Base-by-base conservation (phyloP, 1,140 invertebrate genomes). In the Coelopa frigida region DNA sequence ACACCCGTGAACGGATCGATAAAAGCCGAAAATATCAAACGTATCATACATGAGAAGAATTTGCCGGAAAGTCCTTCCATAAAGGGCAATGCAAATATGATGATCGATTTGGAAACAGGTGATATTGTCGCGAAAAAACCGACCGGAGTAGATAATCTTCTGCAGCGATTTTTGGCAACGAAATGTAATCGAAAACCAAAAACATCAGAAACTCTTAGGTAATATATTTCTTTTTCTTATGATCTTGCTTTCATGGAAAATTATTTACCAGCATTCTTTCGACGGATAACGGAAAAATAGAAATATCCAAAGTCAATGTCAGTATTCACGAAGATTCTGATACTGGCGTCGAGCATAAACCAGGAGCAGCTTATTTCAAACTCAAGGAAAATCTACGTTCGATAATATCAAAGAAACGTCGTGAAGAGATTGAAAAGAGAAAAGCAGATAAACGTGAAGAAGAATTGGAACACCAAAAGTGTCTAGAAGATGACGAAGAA, bases 151-250 rank as follows among this genome's bases (percentile, higher is more conserved):
- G 62, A 72, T 39, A 58, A 68, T 37, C 67, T 82, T 29, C 63
- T 79, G 41, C 57, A 79, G 44, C 65, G 79, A 46, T 77, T 79
- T 54, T 61, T 75, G 14, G 70, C 75, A 41, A 80, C 81, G 39
- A 60, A 68, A 0, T 58, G 62, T 26, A 50, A 51, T n/a, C 55
- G 52, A 46, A 24, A 60, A 57, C 18, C 67, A 65, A 50, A 73
- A 64, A 47, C 48, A 27, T 17, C 36, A 41, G 38, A 71, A 69
- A 49, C 49, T 49, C 47, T 63, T 57, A 54, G 51, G 66, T 44
- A 48, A 66, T 51, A 42, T 63, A 21, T 62, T 22, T 0, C 17
- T 26, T 21, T 14, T n/a, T 21, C 20, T 39, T 46, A 17, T 17
- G 4, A 14, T 18, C 46, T 44, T 52, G 29, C 18, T 18, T 8